Conservation (phyloP, 2,113 vertebrate genomes). For the Poeciliopsis retropinna region DNA sequence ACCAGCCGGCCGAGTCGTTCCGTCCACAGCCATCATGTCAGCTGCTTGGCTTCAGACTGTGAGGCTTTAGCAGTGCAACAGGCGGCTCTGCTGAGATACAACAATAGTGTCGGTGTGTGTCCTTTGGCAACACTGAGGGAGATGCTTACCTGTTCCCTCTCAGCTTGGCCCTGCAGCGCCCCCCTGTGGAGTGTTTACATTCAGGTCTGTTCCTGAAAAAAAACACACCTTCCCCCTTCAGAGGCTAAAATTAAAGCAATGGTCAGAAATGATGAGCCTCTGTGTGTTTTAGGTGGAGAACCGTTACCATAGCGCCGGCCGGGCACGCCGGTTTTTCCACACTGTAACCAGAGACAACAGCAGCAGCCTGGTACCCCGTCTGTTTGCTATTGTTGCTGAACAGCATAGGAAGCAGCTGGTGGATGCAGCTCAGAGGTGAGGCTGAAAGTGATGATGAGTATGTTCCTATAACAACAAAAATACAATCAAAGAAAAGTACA, state of each 20-base stretch:
- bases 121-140: conserved; percentile 86
- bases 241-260: neutral
- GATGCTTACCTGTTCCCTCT: conserved; percentile 81
- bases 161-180: conserved; percentile 80
- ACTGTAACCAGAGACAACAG: conserved; percentile 74
- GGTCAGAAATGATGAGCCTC: neutral
- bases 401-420: conserved; percentile 87
- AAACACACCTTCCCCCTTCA: neutral
- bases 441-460: neutral
- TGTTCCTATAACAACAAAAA: neutral
- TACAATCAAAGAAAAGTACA: neutral
- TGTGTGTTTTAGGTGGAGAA: conserved; percentile 77
- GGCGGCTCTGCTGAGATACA: conserved; percentile 83
- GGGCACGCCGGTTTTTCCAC: conserved; percentile 88
- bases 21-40: neutral
- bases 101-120: conserved; percentile 81
- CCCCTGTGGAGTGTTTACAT: conserved; percentile 88
- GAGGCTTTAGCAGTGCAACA: conserved; percentile 85
- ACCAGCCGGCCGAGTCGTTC: neutral
- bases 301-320: conserved; percentile 86
- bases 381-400: conserved; percentile 92
- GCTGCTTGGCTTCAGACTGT: conserved; percentile 62
- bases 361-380: conserved; percentile 83
- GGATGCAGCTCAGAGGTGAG: conserved; percentile 88
- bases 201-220: conserved; percentile 60